phyloP scores from a whole-genome alignment of 1,140 invertebrate species.

The Macrocentrus cingulum region DNA sequence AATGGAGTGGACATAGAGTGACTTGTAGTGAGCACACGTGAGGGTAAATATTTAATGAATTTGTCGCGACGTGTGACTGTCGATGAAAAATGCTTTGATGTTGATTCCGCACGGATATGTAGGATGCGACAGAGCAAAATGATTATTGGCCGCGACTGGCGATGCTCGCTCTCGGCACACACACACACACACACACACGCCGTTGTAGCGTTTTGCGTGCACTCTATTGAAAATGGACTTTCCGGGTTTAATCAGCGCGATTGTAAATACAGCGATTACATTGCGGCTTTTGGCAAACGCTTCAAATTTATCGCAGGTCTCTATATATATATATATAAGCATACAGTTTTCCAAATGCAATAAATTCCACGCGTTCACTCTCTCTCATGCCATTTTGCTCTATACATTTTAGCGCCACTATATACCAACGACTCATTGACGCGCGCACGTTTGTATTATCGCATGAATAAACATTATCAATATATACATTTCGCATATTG shows the following conservation, averaged over 20 bases:
- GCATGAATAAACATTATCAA: constrained; percentile 9
- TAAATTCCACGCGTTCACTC: constrained; percentile 3
- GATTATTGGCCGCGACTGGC: constrained; percentile 1
- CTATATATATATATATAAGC: too few species aligned
- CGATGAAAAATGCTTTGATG: not conserved
- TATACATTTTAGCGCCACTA: constrained; percentile 12
- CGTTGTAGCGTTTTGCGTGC: not conserved
- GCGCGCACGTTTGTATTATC: constrained; percentile 6
- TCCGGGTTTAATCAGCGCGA: constrained; percentile 23
- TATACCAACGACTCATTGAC: not conserved
- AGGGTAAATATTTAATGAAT: too few species aligned
- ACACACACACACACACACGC: constrained; percentile 1
- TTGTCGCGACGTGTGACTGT: too few species aligned
- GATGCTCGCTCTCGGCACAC: not conserved
- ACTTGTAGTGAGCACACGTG: too few species aligned
- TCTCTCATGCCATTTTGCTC: not conserved
- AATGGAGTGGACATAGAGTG: too few species aligned
- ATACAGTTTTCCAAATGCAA: not conserved
- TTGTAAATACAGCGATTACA: constrained; percentile 26
- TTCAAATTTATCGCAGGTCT: constrained; percentile 18
- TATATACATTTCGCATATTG: constrained; percentile 13
- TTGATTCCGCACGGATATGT: constrained; percentile 1
- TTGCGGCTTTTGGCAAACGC: constrained; percentile 21
- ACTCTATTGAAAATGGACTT: constrained; percentile 22
- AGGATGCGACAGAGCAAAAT: constrained; percentile 7